phyloP scores from a whole-genome alignment of 2,888 invertebrate genomes.

The Lampropteryx suffumata region DNA sequence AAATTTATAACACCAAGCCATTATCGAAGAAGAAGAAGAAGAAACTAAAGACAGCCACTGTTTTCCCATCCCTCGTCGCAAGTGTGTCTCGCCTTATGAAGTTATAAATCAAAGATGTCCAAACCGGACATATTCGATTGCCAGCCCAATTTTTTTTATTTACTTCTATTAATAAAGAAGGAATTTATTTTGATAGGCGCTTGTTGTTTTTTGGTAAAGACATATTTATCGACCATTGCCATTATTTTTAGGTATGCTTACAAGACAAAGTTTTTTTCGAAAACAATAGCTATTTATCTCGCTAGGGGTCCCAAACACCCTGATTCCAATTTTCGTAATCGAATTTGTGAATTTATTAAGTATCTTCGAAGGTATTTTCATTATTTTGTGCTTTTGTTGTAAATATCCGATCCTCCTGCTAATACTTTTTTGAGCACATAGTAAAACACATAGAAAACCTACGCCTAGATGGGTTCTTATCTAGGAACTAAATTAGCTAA shows the following conservation, averaged over 20 bases:
- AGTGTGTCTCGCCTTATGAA: constrained; percentile 11
- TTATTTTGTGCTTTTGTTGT: too few relatives aligned
- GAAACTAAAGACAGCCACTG: too few relatives aligned
- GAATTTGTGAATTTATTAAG: too few relatives aligned
- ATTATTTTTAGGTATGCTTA: not conserved
- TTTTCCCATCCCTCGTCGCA: constrained; percentile 4
- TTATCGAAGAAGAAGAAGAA: too few relatives aligned
- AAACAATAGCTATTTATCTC: too few relatives aligned
- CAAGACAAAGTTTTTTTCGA: not conserved
- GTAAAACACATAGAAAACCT: too few relatives aligned
- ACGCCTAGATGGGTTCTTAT: too few relatives aligned
- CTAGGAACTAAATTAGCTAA: constrained; percentile 26
- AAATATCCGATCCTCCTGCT: too few relatives aligned
- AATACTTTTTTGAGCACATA: too few relatives aligned
- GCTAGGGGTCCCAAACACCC: too few relatives aligned
- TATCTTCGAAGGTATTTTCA: too few relatives aligned
- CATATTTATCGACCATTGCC: not conserved
- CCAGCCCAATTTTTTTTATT: constrained; percentile 9
- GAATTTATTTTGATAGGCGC: constrained; percentile 9
- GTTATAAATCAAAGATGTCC: constrained; percentile 17
- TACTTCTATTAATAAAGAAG: constrained; percentile 15
- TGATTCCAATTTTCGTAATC: not conserved
- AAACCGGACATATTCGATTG: constrained; percentile 14
- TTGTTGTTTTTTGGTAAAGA: not conserved
- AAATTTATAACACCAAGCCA: too few relatives aligned